phyloP scores from a whole-genome alignment of 2,888 invertebrate genomes.

The Cephus sareptanus region DNA sequence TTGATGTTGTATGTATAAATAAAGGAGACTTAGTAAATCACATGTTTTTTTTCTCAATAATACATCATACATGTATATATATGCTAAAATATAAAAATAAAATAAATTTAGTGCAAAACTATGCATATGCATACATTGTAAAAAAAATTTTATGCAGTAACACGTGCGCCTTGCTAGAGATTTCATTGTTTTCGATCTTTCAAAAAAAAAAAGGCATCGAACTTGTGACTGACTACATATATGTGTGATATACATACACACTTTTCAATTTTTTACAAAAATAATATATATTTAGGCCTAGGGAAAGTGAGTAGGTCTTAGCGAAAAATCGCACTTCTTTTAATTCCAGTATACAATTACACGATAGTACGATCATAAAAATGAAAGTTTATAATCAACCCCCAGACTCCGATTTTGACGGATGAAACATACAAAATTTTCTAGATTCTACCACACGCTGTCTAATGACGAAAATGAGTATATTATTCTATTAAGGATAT shows the following conservation, averaged over 20 bases:
- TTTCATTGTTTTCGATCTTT: too few relatives aligned
- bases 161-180: too few relatives aligned
- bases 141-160: too few relatives aligned
- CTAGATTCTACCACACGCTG: background rate
- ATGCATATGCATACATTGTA: too few relatives aligned
- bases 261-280: background rate
- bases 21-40: too few relatives aligned
- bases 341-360: background rate
- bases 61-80: too few relatives aligned
- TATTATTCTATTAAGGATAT: background rate
- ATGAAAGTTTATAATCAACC: background rate
- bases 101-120: too few relatives aligned
- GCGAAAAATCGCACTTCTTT: background rate
- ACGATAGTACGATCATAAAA: background rate
- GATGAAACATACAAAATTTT: background rate
- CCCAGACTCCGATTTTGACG: background rate
- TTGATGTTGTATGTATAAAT: too few relatives aligned
- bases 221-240: background rate
- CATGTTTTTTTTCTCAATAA: too few relatives aligned
- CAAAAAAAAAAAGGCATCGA: too few relatives aligned
- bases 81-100: too few relatives aligned
- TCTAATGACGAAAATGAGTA: background rate
- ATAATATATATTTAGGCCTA: background rate
- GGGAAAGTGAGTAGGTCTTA: background rate
- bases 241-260: too few relatives aligned